Evolutionary conservation across 2,888 invertebrate species (phyloP), one percentile per base, ranked within the genome.

Genomic region (Meteorus colon): DNA sequence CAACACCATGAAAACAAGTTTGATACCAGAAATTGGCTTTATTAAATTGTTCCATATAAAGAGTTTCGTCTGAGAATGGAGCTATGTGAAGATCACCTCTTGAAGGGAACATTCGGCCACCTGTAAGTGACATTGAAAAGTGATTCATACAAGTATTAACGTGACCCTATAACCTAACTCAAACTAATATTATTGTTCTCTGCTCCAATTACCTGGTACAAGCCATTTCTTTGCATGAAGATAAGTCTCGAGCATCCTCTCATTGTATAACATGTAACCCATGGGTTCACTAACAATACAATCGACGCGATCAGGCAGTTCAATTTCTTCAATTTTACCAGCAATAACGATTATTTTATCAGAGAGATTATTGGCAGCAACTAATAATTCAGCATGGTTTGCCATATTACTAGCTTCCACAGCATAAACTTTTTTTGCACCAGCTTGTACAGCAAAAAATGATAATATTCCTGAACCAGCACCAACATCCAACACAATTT

Each of bases 261-360:
- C 99, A 91, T 99, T 99, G 90, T 98, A 98, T 75, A 99, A 91
- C 99, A 99, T 99, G 89, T 99, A 99, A n/a, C 99, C 99, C 99
- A 99, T 99, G 0, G 99, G 99, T 91, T 99, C 99, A 1, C 98
- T 98, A 82, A 99, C 97, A 84, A 99, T 98, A 62, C 98, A 94
- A 91, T 99, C 99, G 27, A 99, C 98, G 85, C 92, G 93, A 90
- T 99, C 98, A 1, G 98, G 98, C 79, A 99, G 91, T 82, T 96
- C 96, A 63, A 99, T 96, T 91, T 99, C 99, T 90, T 99, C 99
- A 79, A 99, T 97, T 92, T 99, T 99, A 2, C 98, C 99, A 12
- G 98, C 96, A 83, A 99, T 94, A 4, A 99, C 98, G 79, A 95
- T 92, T 79, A 99, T 96, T 86, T 95, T 95, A 85, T 96, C 96